A percentile compares a stretch with the other conserved stretches of the same genome.
Evolutionary conservation across 1,140 invertebrate species (phyloP).

Genomic region (Octopus bimaculoides): DNA sequence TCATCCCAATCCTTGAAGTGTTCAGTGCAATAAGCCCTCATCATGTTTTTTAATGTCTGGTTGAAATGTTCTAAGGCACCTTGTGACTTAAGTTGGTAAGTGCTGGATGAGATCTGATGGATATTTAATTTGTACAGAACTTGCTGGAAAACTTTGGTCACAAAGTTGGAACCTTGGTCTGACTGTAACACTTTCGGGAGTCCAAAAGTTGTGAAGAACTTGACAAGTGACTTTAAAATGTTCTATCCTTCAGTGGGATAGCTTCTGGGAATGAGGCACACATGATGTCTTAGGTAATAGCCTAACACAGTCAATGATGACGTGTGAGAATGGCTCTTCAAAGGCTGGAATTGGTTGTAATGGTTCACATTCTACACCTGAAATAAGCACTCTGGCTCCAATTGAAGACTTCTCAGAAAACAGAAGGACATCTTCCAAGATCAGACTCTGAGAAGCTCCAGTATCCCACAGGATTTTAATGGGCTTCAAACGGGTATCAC

Average conservation of each 20-base stretch:
- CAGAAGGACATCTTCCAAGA: too few relatives aligned
- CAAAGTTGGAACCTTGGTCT: conserved; percentile 11
- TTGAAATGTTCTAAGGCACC: conserved; percentile 11
- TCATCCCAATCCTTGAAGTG: neutral
- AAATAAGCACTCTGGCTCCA: too few relatives aligned
- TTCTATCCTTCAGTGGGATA: neutral
- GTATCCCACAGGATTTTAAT: too few relatives aligned
- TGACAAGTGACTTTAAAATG: neutral
- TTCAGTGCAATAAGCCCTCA: neutral
- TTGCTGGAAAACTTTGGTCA: neutral
- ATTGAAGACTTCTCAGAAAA: too few relatives aligned
- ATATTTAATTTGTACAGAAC: conserved; percentile 4
- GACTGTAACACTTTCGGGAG: neutral
- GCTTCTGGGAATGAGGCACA: neutral
- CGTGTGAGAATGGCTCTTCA: neutral
- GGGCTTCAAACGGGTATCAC: too few relatives aligned
- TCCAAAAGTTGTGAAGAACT: neutral
- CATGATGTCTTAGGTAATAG: neutral
- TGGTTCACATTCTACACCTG: neutral
- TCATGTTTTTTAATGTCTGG: conserved; percentile 14
- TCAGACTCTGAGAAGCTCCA: too few relatives aligned
- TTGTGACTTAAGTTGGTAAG: conserved; percentile 16
- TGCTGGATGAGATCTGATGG: neutral
- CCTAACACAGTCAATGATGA: neutral
- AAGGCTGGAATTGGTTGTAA: neutral